Conservation (phyloP, 1,140 invertebrate species). For the Pseudomyrmex gracilis region DNA sequence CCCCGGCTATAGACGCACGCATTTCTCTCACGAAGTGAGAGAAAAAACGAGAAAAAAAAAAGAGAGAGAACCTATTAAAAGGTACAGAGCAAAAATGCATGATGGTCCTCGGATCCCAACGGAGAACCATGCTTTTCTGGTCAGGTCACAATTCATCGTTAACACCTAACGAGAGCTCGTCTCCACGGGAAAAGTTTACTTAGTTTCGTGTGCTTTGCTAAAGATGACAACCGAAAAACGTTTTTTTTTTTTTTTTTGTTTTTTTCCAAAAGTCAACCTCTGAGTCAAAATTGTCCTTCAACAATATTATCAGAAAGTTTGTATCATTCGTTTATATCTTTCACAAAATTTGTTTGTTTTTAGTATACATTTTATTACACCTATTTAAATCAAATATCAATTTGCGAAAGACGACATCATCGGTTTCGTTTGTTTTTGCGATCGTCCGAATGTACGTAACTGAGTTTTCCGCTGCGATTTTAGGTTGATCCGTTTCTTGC, state of each 20-base stretch:
- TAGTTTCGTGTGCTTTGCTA: slow-evolving; percentile 11
- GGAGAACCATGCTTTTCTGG: slow-evolving; percentile 49
- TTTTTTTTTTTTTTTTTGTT: slow-evolving; percentile 39
- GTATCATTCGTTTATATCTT: no score
- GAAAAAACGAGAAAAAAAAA: no score
- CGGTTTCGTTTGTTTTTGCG: not conserved
- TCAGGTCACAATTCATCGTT: slow-evolving; percentile 70
- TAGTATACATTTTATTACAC: not conserved
- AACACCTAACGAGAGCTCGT: slow-evolving; percentile 65
- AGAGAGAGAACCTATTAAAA: slow-evolving; percentile 52
- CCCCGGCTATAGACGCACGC: not conserved
- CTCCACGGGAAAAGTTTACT: slow-evolving; percentile 56
- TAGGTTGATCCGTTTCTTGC: slow-evolving; percentile 33
- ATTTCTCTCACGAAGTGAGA: no score
- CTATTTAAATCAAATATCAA: not conserved
- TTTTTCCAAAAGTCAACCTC: not conserved
- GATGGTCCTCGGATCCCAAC: slow-evolving; percentile 27
- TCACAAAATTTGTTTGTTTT: no score
- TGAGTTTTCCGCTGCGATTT: slow-evolving; percentile 30
- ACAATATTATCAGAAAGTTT: no score
- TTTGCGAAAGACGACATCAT: not conserved
- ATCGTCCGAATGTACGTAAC: not conserved
- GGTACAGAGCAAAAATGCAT: slow-evolving; percentile 54
- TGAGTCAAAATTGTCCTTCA: no score
- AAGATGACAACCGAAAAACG: slow-evolving; percentile 29